A percentile compares a stretch with the other conserved stretches of the same genome.
These are phyloP conservation scores for Brachionus koreanus DNA, from an alignment of 1,140 invertebrate species.

Conservation along the genomic window DNA sequence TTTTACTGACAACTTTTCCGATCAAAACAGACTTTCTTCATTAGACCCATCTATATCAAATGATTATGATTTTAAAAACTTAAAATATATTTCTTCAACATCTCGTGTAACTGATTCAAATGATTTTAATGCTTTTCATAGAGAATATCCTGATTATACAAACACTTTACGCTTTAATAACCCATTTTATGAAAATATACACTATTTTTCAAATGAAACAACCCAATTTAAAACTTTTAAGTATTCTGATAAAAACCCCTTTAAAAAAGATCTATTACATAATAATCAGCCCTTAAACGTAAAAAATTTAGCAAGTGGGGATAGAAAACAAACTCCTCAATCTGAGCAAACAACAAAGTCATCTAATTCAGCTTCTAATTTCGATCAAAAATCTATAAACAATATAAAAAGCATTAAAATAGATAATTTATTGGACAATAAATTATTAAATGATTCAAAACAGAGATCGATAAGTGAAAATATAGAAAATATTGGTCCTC, in stretches of 20 bases:
- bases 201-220: not conserved
- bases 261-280: not conserved
- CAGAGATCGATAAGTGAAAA: not conserved
- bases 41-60: constrained; percentile 10
- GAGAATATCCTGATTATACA: not conserved
- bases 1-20: not conserved
- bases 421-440: not conserved
- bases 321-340: not conserved
- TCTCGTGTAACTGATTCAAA: not conserved
- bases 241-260: not conserved
- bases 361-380: not conserved
- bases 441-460: not conserved
- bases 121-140: not conserved
- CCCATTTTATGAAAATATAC: not conserved
- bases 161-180: not conserved
- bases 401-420: not conserved
- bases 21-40: not conserved
- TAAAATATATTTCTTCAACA: not conserved
- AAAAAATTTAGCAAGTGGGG: not conserved
- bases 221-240: not conserved
- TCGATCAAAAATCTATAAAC: not conserved
- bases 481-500: not conserved
- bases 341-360: too few species aligned
- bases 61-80: not conserved
- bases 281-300: not conserved